Percentiles rank a stretch among this genome's conserved stretches.
phyloP scores from a whole-genome alignment of 1,140 invertebrate genomes.

The Heliconius eleuchia region DNA sequence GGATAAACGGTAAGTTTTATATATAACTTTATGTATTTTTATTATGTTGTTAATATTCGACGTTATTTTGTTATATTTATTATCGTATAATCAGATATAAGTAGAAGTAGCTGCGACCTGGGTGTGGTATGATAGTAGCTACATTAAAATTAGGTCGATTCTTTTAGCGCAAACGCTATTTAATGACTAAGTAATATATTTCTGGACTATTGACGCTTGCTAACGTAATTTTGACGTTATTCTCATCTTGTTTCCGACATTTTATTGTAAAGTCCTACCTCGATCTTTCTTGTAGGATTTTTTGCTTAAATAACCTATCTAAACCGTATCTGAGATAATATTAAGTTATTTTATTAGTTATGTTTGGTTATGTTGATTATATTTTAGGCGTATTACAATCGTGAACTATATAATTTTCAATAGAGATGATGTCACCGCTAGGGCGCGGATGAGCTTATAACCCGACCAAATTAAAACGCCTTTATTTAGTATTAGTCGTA shows the following conservation, averaged over 20 bases:
- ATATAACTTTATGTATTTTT: background rate
- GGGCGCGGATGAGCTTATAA: constrained; percentile 54
- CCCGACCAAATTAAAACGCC: constrained; percentile 41
- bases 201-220: constrained; percentile 41
- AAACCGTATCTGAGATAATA: background rate
- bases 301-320: background rate
- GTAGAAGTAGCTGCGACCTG: background rate
- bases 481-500: background rate
- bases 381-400: constrained; percentile 46
- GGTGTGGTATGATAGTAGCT: constrained; percentile 49
- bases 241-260: constrained; percentile 35
- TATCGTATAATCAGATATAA: background rate
- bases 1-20: constrained; percentile 64
- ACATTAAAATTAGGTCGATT: constrained; percentile 60
- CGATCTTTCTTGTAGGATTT: constrained; percentile 4
- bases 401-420: constrained; percentile 53
- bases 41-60: background rate
- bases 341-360: background rate
- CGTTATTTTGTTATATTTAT: constrained; percentile 18
- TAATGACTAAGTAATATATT: constrained; percentile 50
- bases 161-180: constrained; percentile 50
- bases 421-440: constrained; percentile 56
- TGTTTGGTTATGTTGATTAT: constrained; percentile 16
- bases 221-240: constrained; percentile 35
- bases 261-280: constrained; percentile 28